Evolutionary conservation across 2,888 invertebrate genomes (phyloP), one percentile per base, ranked within the genome.

Genomic region (Nasonovia ribisnigri): DNA sequence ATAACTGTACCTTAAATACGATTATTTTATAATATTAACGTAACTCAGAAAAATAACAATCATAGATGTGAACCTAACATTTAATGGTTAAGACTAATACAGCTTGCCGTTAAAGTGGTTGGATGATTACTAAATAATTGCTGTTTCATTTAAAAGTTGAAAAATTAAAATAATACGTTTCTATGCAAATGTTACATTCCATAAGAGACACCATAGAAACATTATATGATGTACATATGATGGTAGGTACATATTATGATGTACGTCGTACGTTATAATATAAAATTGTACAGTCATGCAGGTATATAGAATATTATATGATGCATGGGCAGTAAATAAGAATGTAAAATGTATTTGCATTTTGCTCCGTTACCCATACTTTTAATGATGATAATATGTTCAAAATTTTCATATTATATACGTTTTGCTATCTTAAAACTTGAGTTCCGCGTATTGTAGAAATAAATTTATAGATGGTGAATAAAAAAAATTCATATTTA

Each of bases 301-400:
- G 77, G 77, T 77, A 77, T 77, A 77, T 77, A 77, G 46, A n/a
- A n/a, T 77, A 77, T 77, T 77, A 36, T 77, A 77, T 77, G 20
- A 77, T 36, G 77, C 36, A 77, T 77, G 20, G 20, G 36, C 20
- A 36, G 77, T 42, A 77, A 77, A 77, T 77, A 77, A 36, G 36
- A 77, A 77, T 36, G 20, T 36, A 8, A 77, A 77, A 77, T 77
- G 36, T 36, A 77, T 77, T 77, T 77, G 36, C 36, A 42, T 36
- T 77, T 77, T 77, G 36, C 77, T 77, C 77, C 87, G 13, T 43
- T 87, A 46, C 87, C 29, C 87, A 48, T n/a, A 87, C 11, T 48
- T 46, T 86, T 46, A n/a, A 87, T 29, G 29, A 46, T 87, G 16
- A 46, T 87, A 46, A 46, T 87, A 46, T 87, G 87, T 87, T 46